phyloP scores from a whole-genome alignment of 2,888 invertebrate species.

The Tanaodytes sp. region DNA sequence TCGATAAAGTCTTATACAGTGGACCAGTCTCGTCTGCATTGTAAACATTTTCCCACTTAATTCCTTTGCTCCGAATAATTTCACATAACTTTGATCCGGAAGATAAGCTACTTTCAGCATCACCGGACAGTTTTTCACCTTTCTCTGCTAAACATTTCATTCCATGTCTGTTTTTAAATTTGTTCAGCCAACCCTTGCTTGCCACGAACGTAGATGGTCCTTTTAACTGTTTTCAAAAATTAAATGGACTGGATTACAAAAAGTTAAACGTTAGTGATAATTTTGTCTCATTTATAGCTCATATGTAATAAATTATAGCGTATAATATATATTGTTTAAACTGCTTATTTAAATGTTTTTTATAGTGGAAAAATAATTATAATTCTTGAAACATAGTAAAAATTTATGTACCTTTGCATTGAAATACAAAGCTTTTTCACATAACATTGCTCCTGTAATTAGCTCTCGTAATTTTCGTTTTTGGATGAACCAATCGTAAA shows the following conservation, averaged over 20 bases:
- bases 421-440: conserved; percentile 27
- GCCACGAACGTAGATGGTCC: conserved; percentile 8
- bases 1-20: background rate
- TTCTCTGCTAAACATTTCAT: conserved; percentile 2
- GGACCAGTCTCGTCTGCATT: conserved; percentile 3
- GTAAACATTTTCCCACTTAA: conserved; percentile 7
- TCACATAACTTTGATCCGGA: background rate
- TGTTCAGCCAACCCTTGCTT: conserved; percentile 20
- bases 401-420: conserved; percentile 5
- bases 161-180: conserved; percentile 16
- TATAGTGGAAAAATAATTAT: too few species aligned
- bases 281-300: too few species aligned
- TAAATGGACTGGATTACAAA: too few species aligned
- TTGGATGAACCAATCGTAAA: conserved; percentile 26
- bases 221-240: conserved; percentile 5
- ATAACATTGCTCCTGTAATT: conserved; percentile 18
- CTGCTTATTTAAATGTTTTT: too few species aligned
- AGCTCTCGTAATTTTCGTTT: conserved; percentile 29
- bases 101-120: background rate
- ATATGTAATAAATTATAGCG: too few species aligned
- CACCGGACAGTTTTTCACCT: conserved; percentile 9
- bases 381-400: background rate
- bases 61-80: background rate
- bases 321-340: too few species aligned
- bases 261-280: too few species aligned